Evolutionary conservation across 2,888 invertebrate genomes (phyloP).

Genomic region (Eristalis arbustorum): DNA sequence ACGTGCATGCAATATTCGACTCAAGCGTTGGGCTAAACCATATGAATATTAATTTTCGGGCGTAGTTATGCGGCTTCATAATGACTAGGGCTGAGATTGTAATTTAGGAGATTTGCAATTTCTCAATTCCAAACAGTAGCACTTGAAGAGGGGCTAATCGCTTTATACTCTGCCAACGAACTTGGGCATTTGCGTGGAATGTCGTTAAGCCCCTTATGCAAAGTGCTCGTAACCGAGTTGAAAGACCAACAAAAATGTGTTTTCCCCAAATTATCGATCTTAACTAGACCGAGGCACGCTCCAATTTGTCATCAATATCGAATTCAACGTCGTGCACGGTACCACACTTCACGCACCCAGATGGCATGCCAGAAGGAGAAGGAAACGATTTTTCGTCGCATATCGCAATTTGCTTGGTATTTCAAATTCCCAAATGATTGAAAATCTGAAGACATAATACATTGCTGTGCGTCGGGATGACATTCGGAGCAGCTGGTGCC

Average conservation of each 20-base stretch:
- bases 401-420: background rate
- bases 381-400: background rate
- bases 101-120: conserved; percentile 5
- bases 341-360: background rate
- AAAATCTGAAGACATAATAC: background rate
- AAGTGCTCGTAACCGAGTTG: background rate
- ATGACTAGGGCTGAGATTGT: background rate
- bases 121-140: conserved; percentile 7
- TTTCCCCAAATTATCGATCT: background rate
- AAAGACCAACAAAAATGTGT: background rate
- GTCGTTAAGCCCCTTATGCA: background rate
- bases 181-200: background rate
- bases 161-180: background rate
- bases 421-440: background rate
- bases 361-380: too few relatives aligned
- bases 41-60: conserved; percentile 56
- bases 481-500: background rate
- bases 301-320: too few relatives aligned
- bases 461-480: background rate
- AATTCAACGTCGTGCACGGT: too few relatives aligned
- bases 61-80: background rate
- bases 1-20: background rate
- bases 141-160: background rate
- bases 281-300: too few relatives aligned
- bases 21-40: background rate